Evolutionary conservation across 30 jellyfish, hydroid and myxozoan genomes (phyloP), one percentile per base, ranked within the genome.

Genomic region (Rhopilema esculentum): DNA sequence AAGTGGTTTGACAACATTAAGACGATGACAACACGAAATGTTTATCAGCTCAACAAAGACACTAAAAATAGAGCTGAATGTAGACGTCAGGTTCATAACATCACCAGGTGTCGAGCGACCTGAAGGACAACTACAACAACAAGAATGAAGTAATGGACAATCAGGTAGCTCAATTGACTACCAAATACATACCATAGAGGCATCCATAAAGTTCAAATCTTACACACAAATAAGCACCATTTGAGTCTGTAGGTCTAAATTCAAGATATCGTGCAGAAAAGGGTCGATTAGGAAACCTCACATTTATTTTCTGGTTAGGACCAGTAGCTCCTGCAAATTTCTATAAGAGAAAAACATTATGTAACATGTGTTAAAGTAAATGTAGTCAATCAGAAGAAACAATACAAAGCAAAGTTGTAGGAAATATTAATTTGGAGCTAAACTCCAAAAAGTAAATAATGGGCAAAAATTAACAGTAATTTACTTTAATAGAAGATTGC

Each of bases 171-270:
- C 27, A 22, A 69, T 7, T 7, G 6, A 20, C 16, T 16, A 29
- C 49, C 4, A 31, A 48, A 33, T 19, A 30, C 75, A 23, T 73
- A 73, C 93, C 93, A 63, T 73, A 73, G 9, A 64, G 20, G 49
- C 95, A 86, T 21, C 95, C 95, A 86, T 72, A 50, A 8, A 86
- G 49, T 52, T 86, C 89, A 66, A 86, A 61, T 77, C 95, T 65
- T 1, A 77, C 89, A 86, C 95, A 86, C 31, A 52, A 75, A 68
- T 77, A 73, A 29, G 1, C 30, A 21, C 92, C 92, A 66, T 30
- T 30, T 28, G 51, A 21, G 1, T 69, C 78, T 25, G 79, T 71
- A 9, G 92, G 92, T 26, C 92, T 84, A 53, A 83, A 83, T 51
- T 71, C 85, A 51, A 83, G 49, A 70, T 68, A 69, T 83, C 85